Base-by-base conservation (phyloP, 1,140 invertebrate genomes). In the Dinothrombium tinctorium region DNA sequence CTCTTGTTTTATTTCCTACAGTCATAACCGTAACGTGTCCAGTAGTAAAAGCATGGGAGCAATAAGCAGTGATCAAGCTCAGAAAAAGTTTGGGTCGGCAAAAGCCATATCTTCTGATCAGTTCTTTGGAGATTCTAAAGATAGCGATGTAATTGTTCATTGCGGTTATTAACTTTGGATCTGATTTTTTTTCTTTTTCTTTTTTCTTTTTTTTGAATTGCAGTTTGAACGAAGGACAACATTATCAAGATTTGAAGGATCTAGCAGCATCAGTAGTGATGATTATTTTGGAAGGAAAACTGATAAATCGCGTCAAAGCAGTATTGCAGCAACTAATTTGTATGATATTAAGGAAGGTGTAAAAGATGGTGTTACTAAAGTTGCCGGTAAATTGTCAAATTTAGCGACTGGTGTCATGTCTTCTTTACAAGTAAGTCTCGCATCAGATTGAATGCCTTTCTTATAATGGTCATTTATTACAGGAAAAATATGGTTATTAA, bases 91-190 rank as follows among this genome's bases (percentile, higher is more conserved):
- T 59, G 86, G 81, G 19, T 74, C 76, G 53, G 87, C 90, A 4
- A 98, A 96, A 63, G 76, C 84, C 2, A 98, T 98, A 50, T 94
- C 86, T 42, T 96, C 90, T 0, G 83, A 90, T 55, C 86, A 94
- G 62, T 95, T 74, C 61, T 92, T 92, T 57, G 73, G 72, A 3
- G 75, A 79, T 46, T 67, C 68, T 47, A 57, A 63, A 45, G 71
- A 72, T 54, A 62, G 62, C 48, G 75, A 79, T 51, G 66, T 68
- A 55, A 57, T 55, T 8, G 26, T 8, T 28, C 26, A 28, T 28
- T 28, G 26, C n/a, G n/a, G n/a, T n/a, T n/a, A n/a, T n/a, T n/a
- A n/a, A n/a, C n/a, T n/a, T 43, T 28, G 25, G 23, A 12, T 48
- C 14, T 28, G 22, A 24, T 5, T 41, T 9, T 32, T 45, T 36